Base-by-base conservation (phyloP, 2,113 vertebrate species). In the Rhinopomastus cyanomelas region DNA sequence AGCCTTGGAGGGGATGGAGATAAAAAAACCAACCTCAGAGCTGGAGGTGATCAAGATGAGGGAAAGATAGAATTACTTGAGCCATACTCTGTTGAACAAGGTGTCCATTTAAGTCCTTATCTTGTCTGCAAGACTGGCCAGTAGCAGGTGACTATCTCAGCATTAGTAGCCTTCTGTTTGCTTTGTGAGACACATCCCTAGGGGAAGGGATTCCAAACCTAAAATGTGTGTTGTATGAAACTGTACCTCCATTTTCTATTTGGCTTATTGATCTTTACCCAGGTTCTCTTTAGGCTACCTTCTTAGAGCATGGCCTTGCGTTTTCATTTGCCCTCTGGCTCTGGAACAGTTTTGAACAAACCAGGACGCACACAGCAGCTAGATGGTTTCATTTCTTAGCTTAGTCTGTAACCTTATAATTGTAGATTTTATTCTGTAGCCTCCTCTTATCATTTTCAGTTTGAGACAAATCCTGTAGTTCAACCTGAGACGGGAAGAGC, bases 181-280 rank as follows among this genome's bases (percentile, higher is more conserved):
- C 39, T 42, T 42, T 42, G 39, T 42, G 39, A 64, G 51, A 7
- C 22, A 11, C 23, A 18, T 36, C 11, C 36, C 16, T 52, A 14
- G 9, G 30, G 30, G 30, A 36, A 26, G 39, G 21, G 12, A 5
- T 56, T 46, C 51, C 10, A 12, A 49, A 77, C 23, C 22, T 6
- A 26, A 56, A 23, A 42, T 36, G 44, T 36, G 44, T 4, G 8
- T 15, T 46, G 36, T 44, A 11, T 23, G 32, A 51, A 72, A 51
- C 73, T 3, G 0, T 37, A 17, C 27, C 16, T 18, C 8, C 36
- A 26, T 29, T 1, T 1, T 30, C 57, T 52, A 6, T 39, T 22
- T 36, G 65, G 20, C 39, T 42, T 42, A 42, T 42, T 42, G 39
- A 15, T 42, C 39, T 9, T 48, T 21, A 21, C 18, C 46, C 46